A percentile compares a stretch with the other conserved stretches of the same genome.
Conservation (phyloP, 2,113 vertebrate genomes). For the Neolamprologus hecqui region DNA sequence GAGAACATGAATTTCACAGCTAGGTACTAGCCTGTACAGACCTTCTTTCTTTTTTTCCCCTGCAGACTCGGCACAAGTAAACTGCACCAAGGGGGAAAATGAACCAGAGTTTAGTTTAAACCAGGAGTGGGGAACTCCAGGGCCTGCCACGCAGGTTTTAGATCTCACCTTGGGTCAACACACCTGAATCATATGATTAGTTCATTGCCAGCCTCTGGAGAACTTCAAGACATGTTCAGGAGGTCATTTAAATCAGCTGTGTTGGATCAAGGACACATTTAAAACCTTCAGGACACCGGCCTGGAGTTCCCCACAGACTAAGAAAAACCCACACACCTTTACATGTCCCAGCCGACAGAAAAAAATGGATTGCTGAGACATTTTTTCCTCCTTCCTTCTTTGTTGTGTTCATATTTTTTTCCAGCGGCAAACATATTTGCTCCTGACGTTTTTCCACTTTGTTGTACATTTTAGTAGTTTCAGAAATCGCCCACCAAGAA, state of each 20-base stretch:
- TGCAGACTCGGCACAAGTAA: neutral
- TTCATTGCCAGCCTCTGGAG: neutral
- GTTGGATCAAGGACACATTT: neutral
- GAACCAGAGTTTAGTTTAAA: neutral
- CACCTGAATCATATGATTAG: neutral
- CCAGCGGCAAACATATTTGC: neutral
- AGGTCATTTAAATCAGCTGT: neutral
- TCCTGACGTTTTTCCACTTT: neutral
- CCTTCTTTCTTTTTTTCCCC: fast-evolving
- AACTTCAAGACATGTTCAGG: neutral
- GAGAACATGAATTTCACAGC: neutral
- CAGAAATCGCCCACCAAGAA: neutral
- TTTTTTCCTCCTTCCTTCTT: fast-evolving
- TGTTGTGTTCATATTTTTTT: neutral
- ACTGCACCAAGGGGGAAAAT: neutral
- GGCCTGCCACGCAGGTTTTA: neutral
- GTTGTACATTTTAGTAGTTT: neutral
- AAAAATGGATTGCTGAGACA: neutral
- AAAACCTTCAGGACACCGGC: neutral
- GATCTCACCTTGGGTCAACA: neutral
- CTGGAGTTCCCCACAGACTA: neutral
- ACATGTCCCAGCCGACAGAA: neutral
- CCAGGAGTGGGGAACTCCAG: neutral
- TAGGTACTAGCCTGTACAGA: neutral
- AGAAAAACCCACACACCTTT: neutral